Conservation (phyloP, 2,888 invertebrate genomes). For the Heliconius cydno region DNA sequence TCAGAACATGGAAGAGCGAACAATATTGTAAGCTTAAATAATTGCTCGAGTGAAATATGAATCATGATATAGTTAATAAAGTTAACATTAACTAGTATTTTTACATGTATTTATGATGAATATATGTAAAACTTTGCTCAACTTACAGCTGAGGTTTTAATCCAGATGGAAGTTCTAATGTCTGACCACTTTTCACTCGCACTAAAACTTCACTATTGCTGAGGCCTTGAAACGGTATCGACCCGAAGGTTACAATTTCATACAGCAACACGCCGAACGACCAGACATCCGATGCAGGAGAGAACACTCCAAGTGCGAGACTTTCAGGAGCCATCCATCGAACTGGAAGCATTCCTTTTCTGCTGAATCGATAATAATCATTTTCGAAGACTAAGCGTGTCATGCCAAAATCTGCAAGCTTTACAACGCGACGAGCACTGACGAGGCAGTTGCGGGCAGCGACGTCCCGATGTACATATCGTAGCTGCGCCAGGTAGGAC, state of each 20-base stretch:
- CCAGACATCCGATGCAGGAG: conserved; percentile 95
- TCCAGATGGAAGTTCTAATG: conserved; percentile 88
- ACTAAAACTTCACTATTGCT: conserved; percentile 93
- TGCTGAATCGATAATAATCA: conserved; percentile 94
- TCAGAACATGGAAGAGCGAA: too few relatives aligned
- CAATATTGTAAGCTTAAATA: too few relatives aligned
- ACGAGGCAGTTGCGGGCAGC: conserved; percentile 91
- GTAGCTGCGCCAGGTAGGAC: conserved; percentile 91
- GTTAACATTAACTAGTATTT: neutral
- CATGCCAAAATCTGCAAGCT: conserved; percentile 96
- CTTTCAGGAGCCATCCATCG: conserved; percentile 98
- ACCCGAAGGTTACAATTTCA: conserved; percentile 95
- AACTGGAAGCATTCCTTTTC: conserved; percentile 94
- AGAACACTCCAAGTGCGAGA: conserved; percentile 91
- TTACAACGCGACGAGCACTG: conserved; percentile 88
- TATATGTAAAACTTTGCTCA: neutral
- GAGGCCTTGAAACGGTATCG: conserved; percentile 94
- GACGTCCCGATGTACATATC: conserved; percentile 95
- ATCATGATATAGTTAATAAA: neutral
- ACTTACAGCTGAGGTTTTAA: conserved; percentile 92
- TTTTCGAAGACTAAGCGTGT: conserved; percentile 93
- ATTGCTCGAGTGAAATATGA: too few relatives aligned
- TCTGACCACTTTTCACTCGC: conserved; percentile 90
- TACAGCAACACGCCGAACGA: conserved; percentile 94
- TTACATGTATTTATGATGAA: neutral